Conservation (phyloP, 2,888 invertebrate genomes). For the Pemphredon lugubris region DNA sequence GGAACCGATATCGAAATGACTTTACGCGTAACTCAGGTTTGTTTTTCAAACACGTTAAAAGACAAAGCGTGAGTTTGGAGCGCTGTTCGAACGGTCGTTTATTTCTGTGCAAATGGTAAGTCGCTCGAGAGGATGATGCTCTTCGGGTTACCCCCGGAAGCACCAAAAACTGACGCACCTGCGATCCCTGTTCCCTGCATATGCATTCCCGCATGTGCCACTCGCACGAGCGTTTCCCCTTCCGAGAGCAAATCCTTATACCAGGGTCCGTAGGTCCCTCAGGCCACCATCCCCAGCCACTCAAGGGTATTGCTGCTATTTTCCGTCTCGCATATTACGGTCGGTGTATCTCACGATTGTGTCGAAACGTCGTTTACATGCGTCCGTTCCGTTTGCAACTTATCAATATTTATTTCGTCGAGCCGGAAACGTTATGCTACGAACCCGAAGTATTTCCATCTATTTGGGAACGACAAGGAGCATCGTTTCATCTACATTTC, state of each 20-base stretch:
- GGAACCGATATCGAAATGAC: too few species aligned
- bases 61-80: too few species aligned
- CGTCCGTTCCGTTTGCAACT: constrained; percentile 37
- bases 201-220: constrained; percentile 75
- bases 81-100: too few species aligned
- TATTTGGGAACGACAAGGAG: too few species aligned
- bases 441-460: too few species aligned
- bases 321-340: constrained; percentile 62
- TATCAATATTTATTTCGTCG: constrained; percentile 37
- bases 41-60: too few species aligned
- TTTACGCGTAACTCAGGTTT: too few species aligned
- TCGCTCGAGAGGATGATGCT: too few species aligned
- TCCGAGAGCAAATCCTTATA: constrained; percentile 76
- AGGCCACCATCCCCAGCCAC: constrained; percentile 72
- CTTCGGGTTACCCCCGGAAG: constrained; percentile 30
- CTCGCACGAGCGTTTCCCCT: constrained; percentile 72
- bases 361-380: constrained; percentile 68
- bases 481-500: too few species aligned
- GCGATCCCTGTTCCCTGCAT: constrained; percentile 70
- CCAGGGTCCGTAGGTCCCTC: constrained; percentile 62
- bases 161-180: constrained; percentile 60
- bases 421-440: too few species aligned
- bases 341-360: constrained; percentile 60
- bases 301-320: constrained; percentile 78
- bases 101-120: too few species aligned